Base-by-base conservation (phyloP, 2,888 invertebrate species). In the Amblyjoppa proteus region DNA sequence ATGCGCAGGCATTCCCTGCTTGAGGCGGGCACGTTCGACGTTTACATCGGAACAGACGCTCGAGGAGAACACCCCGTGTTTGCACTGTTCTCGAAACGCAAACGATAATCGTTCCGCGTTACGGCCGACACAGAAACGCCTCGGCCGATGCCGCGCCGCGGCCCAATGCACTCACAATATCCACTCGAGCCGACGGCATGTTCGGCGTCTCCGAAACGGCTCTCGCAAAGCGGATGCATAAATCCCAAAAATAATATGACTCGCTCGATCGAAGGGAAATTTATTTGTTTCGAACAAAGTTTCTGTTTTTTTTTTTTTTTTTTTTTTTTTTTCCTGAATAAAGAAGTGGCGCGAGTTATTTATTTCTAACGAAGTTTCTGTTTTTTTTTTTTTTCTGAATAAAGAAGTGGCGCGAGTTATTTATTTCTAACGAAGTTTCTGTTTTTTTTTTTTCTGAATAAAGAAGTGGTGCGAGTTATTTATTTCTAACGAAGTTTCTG, bases 51-150 rank as follows among this genome's bases (percentile, higher is more conserved):
- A 76, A 38, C 76, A 61, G 28, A 61, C 28, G n/a, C n/a, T 53
- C 76, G 76, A 34, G 53, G 53, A 53, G 53, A 53, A 11, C 25
- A 7, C 25, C 38, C 68, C 34, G 66, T 68, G 66, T 66, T 64
- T 76, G 34, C 25, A 68, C 66, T 41, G 41, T 76, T 68, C 66
- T 68, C 76, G 76, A 34, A 51, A 68, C 51, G 53, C 68, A 76
- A 76, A 76, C 76, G 75, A 76, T 76, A 49, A 76, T 66, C 75
- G 75, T 11, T 64, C 64, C 51, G 31, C 28, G 75, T 75, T 41
- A 49, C 61, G n/a, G 31, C 28, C n/a, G 49, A 64, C 75, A 11
- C 41, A 41, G 2, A 75, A 75, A 31, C 34, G 75, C 31, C 75
- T 34, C 41, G 25, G 28, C 13, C 13, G 9, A 20, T 3, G 3